Evolutionary conservation across 2,797 vertebrate species (phyloP).

Genomic region (Acanthurus tractus): DNA sequence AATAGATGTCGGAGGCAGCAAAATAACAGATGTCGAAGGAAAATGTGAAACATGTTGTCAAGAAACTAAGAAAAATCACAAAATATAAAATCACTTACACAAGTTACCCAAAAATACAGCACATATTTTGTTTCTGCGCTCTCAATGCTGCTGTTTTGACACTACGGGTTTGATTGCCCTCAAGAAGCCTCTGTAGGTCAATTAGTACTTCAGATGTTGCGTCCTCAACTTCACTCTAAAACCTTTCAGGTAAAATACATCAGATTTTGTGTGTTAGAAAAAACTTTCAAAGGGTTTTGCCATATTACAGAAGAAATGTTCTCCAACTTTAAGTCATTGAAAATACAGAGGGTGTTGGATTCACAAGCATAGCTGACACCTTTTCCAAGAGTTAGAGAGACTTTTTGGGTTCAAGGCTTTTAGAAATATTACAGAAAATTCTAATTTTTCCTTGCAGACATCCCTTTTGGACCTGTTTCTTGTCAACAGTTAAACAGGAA

Average conservation of each 20-base stretch:
- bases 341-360: background rate
- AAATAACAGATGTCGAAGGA: background rate
- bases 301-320: background rate
- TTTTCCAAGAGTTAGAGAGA: background rate
- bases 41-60: constrained; percentile 1
- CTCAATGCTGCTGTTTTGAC: background rate
- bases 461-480: background rate
- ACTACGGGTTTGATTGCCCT: constrained; percentile 19
- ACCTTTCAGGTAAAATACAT: background rate
- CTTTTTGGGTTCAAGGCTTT: background rate
- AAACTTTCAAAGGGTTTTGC: background rate
- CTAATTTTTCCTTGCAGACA: background rate
- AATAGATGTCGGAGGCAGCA: constrained; percentile 11
- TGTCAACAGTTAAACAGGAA: background rate
- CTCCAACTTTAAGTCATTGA: background rate
- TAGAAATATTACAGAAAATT: background rate
- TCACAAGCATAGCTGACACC: background rate
- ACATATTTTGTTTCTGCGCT: background rate
- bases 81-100: too few relatives aligned
- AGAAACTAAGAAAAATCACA: background rate
- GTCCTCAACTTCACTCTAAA: background rate
- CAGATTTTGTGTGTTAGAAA: constrained; percentile 2
- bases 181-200: background rate
- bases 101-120: background rate
- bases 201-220: constrained; percentile 5